phyloP scores from a whole-genome alignment of 2,888 invertebrate genomes.

The Campopleginae sp. region DNA sequence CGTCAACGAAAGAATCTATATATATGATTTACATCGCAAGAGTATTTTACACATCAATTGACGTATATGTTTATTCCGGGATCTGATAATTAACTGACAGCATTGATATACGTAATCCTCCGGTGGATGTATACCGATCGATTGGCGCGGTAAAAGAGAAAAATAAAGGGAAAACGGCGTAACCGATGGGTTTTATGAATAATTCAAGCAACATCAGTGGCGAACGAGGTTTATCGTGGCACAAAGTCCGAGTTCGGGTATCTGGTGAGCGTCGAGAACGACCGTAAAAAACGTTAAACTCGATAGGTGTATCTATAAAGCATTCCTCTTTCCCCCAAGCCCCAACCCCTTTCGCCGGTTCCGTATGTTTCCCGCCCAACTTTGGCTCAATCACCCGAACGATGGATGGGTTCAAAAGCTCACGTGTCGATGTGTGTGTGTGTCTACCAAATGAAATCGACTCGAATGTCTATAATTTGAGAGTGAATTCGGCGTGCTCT shows the following conservation, averaged over 20 bases:
- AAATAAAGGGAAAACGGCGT: slow-evolving; percentile 16
- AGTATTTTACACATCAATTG: neutral
- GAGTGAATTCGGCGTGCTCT: slow-evolving; percentile 53
- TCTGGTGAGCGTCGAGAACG: slow-evolving; percentile 31
- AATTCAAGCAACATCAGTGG: slow-evolving; percentile 64
- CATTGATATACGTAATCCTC: neutral
- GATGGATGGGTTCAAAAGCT: slow-evolving; percentile 59
- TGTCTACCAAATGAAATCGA: slow-evolving; percentile 60
- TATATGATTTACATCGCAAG: neutral
- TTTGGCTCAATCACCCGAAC: slow-evolving; percentile 56
- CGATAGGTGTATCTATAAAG: slow-evolving; percentile 51
- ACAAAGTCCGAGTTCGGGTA: slow-evolving; percentile 49
- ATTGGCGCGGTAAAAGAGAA: slow-evolving; percentile 31
- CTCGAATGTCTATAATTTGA: slow-evolving; percentile 65
- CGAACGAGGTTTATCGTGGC: slow-evolving; percentile 62
- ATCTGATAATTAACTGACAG: neutral
- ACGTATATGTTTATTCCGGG: neutral
- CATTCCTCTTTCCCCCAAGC: neutral
- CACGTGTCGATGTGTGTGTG: slow-evolving; percentile 21
- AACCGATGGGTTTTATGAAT: slow-evolving; percentile 66
- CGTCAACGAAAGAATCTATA: neutral
- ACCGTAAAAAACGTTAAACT: slow-evolving; percentile 61
- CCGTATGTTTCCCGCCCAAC: slow-evolving; percentile 48
- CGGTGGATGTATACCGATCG: slow-evolving; percentile 24
- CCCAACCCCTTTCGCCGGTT: slow-evolving; percentile 16